Evolutionary conservation across 2,888 invertebrate species (phyloP).

Genomic region (Erpobdella octoculata): DNA sequence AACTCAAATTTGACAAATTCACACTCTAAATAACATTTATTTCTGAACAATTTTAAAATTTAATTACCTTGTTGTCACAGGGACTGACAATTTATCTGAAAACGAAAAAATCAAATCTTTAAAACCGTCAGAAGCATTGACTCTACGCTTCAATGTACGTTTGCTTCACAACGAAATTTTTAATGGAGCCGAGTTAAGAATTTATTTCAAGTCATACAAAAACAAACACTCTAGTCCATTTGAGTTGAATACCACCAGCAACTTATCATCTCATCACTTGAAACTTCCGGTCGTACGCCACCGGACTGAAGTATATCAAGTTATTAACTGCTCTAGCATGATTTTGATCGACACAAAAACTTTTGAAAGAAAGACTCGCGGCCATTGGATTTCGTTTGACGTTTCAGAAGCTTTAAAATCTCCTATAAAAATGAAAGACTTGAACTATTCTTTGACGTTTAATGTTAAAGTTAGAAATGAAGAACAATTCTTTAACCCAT

Average conservation of each 20-base stretch:
- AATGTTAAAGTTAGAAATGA: neutral
- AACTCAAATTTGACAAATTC: neutral
- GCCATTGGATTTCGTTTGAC: conserved; percentile 19
- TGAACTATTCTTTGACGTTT: conserved; percentile 1
- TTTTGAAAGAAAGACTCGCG: neutral
- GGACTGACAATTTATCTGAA: neutral
- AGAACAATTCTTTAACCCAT: neutral
- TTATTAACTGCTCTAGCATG: neutral
- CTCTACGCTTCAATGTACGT: no score
- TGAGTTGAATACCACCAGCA: no score
- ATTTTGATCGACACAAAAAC: neutral
- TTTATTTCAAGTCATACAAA: neutral
- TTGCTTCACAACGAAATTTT: neutral
- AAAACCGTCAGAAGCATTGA: no score
- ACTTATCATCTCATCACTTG: no score
- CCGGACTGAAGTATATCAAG: neutral
- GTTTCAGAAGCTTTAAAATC: neutral
- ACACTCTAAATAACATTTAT: neutral
- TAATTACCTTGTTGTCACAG: neutral
- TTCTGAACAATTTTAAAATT: neutral
- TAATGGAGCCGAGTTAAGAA: conserved; percentile 7
- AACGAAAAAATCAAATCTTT: no score
- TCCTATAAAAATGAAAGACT: neutral
- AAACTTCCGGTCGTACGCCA: neutral
- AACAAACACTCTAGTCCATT: no score